Percentiles rank a stretch among this genome's conserved stretches.
These are phyloP conservation scores for Oncorhynchus clarkii DNA, from an alignment of 2,113 vertebrate genomes.

Conservation along the genomic window DNA sequence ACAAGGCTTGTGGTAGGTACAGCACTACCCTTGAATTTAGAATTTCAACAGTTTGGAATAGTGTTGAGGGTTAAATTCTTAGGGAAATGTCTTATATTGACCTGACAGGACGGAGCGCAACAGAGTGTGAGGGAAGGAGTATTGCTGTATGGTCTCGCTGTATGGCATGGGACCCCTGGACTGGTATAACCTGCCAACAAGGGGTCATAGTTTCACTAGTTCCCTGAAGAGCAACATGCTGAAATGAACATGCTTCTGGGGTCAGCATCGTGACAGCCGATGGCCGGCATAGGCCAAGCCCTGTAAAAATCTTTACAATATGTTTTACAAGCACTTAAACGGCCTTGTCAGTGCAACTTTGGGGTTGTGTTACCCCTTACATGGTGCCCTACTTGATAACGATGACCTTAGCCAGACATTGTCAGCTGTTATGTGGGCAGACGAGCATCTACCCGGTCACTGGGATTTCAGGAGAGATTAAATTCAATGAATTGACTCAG, in stretches of 20 bases:
- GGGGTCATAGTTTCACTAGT: conserved; percentile 30
- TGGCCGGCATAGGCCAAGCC: conserved; percentile 13
- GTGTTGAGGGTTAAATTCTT: not conserved
- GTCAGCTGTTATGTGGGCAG: conserved; percentile 5
- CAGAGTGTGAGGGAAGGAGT: not conserved
- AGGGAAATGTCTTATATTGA: not conserved
- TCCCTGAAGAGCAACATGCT: conserved; percentile 18
- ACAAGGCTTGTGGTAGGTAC: too few relatives aligned
- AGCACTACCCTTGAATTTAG: too few relatives aligned
- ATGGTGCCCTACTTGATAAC: conserved; percentile 9
- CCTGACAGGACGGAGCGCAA: not conserved
- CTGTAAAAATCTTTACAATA: conserved; percentile 56
- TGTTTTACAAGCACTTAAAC: conserved; percentile 63
- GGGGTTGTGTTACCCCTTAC: conserved; percentile 43
- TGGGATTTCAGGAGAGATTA: not conserved
- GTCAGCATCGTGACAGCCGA: conserved; percentile 26
- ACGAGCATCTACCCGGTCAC: conserved; percentile 1
- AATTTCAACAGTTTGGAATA: too few relatives aligned
- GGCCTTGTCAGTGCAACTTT: conserved; percentile 35
- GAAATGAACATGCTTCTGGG: conserved; percentile 11
- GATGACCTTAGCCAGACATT: conserved; percentile 35
- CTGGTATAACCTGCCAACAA: not conserved
- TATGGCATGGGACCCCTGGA: not conserved
- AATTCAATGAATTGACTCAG: not conserved
- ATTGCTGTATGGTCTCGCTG: not conserved